These are phyloP conservation scores for Rhinoraja longicauda DNA, from an alignment of 2,797 vertebrate species.

Conservation along the genomic window DNA sequence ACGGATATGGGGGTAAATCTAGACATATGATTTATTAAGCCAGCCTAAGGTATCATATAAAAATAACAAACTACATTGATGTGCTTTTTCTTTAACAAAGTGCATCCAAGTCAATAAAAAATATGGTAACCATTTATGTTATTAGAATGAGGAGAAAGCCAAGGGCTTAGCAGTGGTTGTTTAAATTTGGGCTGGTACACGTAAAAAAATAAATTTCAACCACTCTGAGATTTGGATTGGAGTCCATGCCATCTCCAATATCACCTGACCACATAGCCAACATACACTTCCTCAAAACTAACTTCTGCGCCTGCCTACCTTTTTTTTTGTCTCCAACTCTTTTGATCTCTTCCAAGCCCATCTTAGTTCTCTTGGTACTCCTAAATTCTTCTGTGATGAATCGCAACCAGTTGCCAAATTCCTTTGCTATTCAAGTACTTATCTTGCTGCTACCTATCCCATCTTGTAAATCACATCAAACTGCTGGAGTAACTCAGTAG, in stretches of 20 bases:
- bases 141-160: not conserved
- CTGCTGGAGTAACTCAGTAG: no score
- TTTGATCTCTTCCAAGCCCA: not conserved
- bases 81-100: not conserved
- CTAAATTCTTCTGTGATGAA: not conserved
- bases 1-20: not conserved
- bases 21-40: not conserved
- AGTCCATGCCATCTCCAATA: not conserved
- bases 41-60: not conserved
- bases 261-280: not conserved
- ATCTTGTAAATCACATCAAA: not conserved
- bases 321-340: not conserved
- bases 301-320: not conserved
- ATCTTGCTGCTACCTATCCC: not conserved
- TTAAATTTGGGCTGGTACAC: not conserved
- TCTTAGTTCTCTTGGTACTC: not conserved
- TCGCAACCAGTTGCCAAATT: not conserved
- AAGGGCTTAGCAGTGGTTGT: not conserved
- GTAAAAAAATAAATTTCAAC: not conserved
- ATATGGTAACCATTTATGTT: not conserved
- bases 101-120: not conserved
- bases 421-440: no score
- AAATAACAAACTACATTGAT: not conserved
- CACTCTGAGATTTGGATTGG: not conserved
- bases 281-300: not conserved